Evolutionary conservation across 2,888 invertebrate genomes (phyloP), one percentile per base, ranked within the genome.

Genomic region (Polydrusus cervinus): DNA sequence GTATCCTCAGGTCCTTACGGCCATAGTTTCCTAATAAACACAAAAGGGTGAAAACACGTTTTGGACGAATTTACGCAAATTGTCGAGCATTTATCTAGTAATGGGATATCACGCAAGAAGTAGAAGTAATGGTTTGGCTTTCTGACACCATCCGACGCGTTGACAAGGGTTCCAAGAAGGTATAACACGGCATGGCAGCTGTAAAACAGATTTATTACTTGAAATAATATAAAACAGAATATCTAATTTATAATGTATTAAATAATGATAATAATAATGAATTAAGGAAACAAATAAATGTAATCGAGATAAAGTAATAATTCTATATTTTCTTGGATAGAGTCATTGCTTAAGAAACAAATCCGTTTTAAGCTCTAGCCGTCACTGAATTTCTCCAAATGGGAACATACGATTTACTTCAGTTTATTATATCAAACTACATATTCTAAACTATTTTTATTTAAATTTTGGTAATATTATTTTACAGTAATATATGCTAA

Each of bases 191-290:
- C 40, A 57, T 40, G 64, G 65, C 71, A 65, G 65, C 71, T 71
- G 72, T 61, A 67, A 72, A 72, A 66, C 72, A 66, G 65, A 72
- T 72, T 72, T 72, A 72, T 72, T 57, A 72, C 66, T 14, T 57
- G 64, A 65, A 64, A 65, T n/a, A n/a, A n/a, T 62, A 65, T 49
- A 71, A 71, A 66, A 60, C 66, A 60, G 16, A 66, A 60, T 72
- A 67, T 34, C 30, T 72, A 14, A 66, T 72, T 65, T 67, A 72
- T 60, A 60, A 61, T 53, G 53, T 34, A 57, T 14, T 34, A 66
- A 40, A n/a, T n/a, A n/a, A n/a, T n/a, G n/a, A n/a, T n/a, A n/a
- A n/a, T n/a, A n/a, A n/a, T n/a, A n/a, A n/a, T n/a, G n/a, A n/a
- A n/a, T n/a, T n/a, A n/a, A n/a, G n/a, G n/a, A n/a, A n/a, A n/a